Evolutionary conservation across 2,797 vertebrate species (phyloP).

Genomic region (Lycodopsis pacificus): DNA sequence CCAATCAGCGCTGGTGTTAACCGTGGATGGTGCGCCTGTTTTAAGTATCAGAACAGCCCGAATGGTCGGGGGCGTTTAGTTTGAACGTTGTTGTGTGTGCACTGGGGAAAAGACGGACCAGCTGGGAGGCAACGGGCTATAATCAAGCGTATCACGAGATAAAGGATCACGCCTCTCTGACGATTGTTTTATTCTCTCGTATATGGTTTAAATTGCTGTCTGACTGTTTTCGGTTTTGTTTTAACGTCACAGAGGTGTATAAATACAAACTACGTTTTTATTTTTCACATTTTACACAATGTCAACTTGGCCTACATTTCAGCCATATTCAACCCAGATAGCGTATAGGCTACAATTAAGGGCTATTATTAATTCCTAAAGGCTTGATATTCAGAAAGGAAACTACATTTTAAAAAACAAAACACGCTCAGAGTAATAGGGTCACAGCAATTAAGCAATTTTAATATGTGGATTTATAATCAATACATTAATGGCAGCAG

Average conservation of each 20-base stretch:
- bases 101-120: neutral
- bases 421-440: too few relatives aligned
- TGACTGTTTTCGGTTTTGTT: neutral
- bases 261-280: neutral
- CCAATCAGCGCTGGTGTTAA: slow-evolving; percentile 70
- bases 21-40: slow-evolving; percentile 28
- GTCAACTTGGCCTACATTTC: neutral
- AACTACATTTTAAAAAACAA: neutral
- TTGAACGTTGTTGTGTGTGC: neutral
- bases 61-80: neutral
- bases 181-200: slow-evolving; percentile 7
- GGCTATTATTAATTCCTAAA: neutral
- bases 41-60: fast-evolving
- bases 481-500: neutral
- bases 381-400: neutral
- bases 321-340: neutral
- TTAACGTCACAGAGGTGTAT: neutral
- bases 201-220: neutral
- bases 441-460: neutral
- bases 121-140: fast-evolving
- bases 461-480: neutral
- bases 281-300: neutral
- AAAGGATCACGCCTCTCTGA: slow-evolving; percentile 25
- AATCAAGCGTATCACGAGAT: slow-evolving; percentile 29
- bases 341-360: neutral